These are phyloP conservation scores for Pelobates fuscus DNA, from an alignment of 2,113 vertebrate genomes.

Conservation along the genomic window DNA sequence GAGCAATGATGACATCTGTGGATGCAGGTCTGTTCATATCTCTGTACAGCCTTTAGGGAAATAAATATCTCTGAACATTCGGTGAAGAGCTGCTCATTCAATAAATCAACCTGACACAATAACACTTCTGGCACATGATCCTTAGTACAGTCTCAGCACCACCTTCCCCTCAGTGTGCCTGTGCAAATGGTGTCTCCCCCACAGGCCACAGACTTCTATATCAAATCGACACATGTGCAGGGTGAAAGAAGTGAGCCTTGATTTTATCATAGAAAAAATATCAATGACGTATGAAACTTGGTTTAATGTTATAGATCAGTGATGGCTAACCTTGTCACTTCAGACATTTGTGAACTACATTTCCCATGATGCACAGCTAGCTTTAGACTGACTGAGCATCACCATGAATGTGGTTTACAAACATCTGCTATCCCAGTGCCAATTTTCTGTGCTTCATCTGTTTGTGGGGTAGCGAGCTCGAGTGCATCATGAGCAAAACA, in stretches of 20 bases:
- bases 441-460: too few species aligned
- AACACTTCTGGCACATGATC: conserved; percentile 99
- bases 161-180: conserved; percentile 93
- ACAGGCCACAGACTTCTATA: conserved; percentile 97
- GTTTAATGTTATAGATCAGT: conserved; percentile 92
- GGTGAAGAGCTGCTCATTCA: conserved; percentile 99
- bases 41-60: conserved; percentile 99
- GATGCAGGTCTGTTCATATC: conserved; percentile 99
- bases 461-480: too few species aligned
- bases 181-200: conserved; percentile 92
- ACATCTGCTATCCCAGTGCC: too few species aligned
- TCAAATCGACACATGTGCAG: conserved; percentile 98
- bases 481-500: too few species aligned
- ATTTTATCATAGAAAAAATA: conserved; percentile 93
- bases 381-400: too few species aligned
- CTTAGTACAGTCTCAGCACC: conserved; percentile 82
- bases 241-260: conserved; percentile 99
- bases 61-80: conserved; percentile 99
- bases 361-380: too few species aligned
- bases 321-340: conserved; percentile 56
- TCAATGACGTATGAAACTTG: conserved; percentile 90
- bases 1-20: conserved; percentile 99
- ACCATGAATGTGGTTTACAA: too few species aligned
- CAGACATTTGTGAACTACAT: too few species aligned
- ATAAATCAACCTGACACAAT: conserved; percentile 99